These are phyloP conservation scores for Neolamprologus falcicula DNA, from an alignment of 2,113 vertebrate species.

Conservation along the genomic window DNA sequence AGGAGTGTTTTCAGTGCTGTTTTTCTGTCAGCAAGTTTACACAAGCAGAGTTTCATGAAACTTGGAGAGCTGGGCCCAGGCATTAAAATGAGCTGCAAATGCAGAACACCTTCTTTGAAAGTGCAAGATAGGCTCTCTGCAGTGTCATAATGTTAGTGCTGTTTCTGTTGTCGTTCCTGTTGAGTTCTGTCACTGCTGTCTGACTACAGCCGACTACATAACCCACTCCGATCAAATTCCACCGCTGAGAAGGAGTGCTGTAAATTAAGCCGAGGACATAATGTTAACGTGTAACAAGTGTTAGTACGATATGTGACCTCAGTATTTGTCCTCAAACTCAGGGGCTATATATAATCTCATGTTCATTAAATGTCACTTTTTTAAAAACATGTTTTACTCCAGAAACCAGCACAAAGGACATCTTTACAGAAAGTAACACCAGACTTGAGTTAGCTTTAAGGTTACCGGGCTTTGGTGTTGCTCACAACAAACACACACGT, in stretches of 20 bases:
- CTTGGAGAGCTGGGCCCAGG: neutral
- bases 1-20: neutral
- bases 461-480: neutral
- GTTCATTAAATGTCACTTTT: neutral
- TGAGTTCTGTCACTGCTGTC: neutral
- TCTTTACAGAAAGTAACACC: neutral
- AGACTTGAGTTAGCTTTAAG: neutral
- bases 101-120: neutral
- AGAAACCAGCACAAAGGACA: slow-evolving; percentile 25
- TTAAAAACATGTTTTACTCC: neutral
- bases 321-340: slow-evolving; percentile 59
- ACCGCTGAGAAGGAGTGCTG: neutral
- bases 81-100: neutral
- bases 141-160: neutral
- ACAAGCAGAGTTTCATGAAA: neutral
- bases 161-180: neutral
- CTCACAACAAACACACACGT: neutral
- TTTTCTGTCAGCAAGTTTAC: neutral
- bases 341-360: slow-evolving; percentile 45
- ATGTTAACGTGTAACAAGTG: neutral
- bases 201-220: neutral
- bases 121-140: neutral
- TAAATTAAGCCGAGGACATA: neutral
- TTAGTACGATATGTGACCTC: slow-evolving; percentile 23
- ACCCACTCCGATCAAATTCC: neutral